Evolutionary conservation across 2,888 invertebrate species (phyloP).

Genomic region (Drosophila kambysellisi): DNA sequence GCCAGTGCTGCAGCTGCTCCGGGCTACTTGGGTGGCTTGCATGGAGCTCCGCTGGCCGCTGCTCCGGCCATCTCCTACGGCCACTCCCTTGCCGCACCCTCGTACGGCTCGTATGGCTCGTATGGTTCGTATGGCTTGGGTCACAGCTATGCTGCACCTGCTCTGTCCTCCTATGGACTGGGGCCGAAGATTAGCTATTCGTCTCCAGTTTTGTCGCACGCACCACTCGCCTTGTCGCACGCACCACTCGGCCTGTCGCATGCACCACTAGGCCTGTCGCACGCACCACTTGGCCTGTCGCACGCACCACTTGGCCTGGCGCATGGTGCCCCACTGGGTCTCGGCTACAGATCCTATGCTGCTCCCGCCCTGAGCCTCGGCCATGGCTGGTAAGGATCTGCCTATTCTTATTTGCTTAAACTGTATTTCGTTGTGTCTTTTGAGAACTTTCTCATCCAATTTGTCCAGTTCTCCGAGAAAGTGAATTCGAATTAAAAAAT

Average conservation of each 20-base stretch:
- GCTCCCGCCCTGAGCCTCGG: constrained; percentile 85
- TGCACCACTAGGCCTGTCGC: background rate
- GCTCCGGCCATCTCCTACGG: constrained; percentile 60
- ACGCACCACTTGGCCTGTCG: constrained; percentile 2
- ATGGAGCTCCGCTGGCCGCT: constrained; percentile 45
- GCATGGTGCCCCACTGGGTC: constrained; percentile 36
- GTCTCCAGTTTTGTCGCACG: constrained; percentile 61
- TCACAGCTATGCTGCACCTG: constrained; percentile 54
- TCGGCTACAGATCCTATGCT: constrained; percentile 61
- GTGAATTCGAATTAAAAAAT: constrained; percentile 19
- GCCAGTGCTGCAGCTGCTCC: constrained; percentile 83
- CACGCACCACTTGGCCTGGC: constrained; percentile 6
- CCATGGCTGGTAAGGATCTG: constrained; percentile 78
- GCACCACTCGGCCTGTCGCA: constrained; percentile 15
- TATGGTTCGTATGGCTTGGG: constrained; percentile 68
- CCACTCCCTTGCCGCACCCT: constrained; percentile 55
- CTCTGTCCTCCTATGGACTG: constrained; percentile 27
- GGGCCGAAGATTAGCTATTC: constrained; percentile 61
- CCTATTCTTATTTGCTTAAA: constrained; percentile 5
- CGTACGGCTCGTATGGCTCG: constrained; percentile 69
- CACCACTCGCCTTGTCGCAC: constrained; percentile 20
- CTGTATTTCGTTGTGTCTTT: constrained; percentile 44
- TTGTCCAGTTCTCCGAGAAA: constrained; percentile 11
- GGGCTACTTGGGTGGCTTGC: constrained; percentile 79
- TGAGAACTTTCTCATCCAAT: constrained; percentile 15